A percentile compares a stretch with the other conserved stretches of the same genome.
Conservation (phyloP, 2,113 vertebrate species). For the Eolophus roseicapilla region DNA sequence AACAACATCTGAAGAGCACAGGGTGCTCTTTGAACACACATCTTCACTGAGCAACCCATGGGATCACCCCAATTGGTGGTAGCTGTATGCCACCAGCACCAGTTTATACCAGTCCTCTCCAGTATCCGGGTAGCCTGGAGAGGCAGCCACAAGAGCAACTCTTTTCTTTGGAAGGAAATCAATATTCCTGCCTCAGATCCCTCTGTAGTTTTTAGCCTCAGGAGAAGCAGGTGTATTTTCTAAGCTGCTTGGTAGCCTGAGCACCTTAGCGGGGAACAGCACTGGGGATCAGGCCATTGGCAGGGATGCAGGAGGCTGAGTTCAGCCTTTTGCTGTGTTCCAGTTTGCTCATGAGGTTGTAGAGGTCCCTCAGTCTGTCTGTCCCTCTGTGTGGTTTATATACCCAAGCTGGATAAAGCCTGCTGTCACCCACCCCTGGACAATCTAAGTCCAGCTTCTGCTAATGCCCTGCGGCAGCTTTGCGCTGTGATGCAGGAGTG, state of each 20-base stretch:
- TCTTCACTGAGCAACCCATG: neutral
- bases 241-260: neutral
- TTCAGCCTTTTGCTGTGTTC: neutral
- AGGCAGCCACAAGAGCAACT: neutral
- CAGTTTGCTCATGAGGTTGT: neutral
- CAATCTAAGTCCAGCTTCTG: neutral
- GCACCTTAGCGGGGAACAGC: neutral
- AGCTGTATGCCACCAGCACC: neutral
- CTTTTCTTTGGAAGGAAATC: neutral
- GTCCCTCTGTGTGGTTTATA: neutral
- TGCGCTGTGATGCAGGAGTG: fast-evolving
- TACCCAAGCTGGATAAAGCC: neutral
- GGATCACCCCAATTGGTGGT: neutral
- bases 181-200: neutral
- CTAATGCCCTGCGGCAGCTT: neutral
- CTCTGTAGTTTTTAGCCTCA: neutral
- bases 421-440: neutral
- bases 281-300: neutral
- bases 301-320: neutral
- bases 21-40: neutral
- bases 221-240: neutral
- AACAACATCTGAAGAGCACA: neutral
- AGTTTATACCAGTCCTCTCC: neutral
- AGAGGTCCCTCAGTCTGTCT: fast-evolving
- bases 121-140: neutral